Percentiles rank a stretch among this genome's conserved stretches.
These are phyloP conservation scores for Frieseomelitta varia DNA, from an alignment of 1,140 invertebrate species.

Conservation along the genomic window DNA sequence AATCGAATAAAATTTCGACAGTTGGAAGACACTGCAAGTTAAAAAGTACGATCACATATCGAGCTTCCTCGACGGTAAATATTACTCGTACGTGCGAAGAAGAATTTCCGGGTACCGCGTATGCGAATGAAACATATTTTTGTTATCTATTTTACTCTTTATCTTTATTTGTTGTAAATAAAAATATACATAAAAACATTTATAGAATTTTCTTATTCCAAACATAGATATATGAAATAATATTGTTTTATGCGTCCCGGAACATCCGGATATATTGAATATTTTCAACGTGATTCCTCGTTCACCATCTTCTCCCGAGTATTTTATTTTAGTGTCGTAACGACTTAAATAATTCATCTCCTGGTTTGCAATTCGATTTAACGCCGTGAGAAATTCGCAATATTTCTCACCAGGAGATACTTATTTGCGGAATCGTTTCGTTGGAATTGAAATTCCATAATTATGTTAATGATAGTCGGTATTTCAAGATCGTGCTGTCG, in stretches of 20 bases:
- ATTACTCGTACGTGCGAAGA: background rate
- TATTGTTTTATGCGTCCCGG: constrained; percentile 29
- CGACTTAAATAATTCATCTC: background rate
- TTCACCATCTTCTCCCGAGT: background rate
- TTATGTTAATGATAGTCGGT: background rate
- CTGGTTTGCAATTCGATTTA: background rate
- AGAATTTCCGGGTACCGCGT: background rate
- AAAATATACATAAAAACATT: constrained; percentile 9
- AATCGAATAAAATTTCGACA: background rate
- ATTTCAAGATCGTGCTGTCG: background rate
- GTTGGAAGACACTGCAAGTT: background rate
- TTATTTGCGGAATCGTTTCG: no score
- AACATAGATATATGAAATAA: constrained; percentile 1
- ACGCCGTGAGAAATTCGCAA: background rate
- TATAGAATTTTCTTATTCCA: background rate
- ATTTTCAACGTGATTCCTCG: background rate
- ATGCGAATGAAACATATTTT: constrained; percentile 36
- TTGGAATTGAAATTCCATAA: background rate
- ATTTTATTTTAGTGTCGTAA: background rate
- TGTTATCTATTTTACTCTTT: constrained; percentile 24
- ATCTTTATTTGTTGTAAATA: constrained; percentile 36
- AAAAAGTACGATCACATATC: background rate
- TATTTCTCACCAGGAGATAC: background rate
- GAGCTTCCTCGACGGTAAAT: background rate
- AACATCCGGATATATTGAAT: constrained; percentile 1